phyloP scores from a whole-genome alignment of 2,888 invertebrate genomes.

The Auanema sp. region DNA sequence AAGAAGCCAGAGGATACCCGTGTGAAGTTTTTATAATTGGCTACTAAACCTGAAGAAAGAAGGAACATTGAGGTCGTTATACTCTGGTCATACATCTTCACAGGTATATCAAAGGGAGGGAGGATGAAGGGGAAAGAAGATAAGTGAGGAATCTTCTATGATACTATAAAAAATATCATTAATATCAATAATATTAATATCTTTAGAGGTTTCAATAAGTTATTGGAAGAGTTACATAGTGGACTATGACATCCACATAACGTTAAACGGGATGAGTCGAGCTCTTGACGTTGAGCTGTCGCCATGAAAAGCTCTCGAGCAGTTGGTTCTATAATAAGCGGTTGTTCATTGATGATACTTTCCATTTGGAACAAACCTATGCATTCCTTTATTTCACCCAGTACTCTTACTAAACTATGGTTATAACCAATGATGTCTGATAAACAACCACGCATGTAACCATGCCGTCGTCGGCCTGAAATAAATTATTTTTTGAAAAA shows the following conservation, averaged over 20 bases:
- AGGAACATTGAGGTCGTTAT: too few species aligned
- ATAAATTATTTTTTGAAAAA: not conserved
- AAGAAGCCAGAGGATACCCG: too few species aligned
- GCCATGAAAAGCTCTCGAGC: constrained; percentile 42
- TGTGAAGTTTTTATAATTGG: too few species aligned
- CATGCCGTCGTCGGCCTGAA: constrained; percentile 55
- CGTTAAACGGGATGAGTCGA: constrained; percentile 39
- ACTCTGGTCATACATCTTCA: too few species aligned
- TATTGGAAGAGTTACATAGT: constrained; percentile 38
- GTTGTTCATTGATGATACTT: not conserved
- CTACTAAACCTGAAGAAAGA: too few species aligned
- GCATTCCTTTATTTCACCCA: constrained; percentile 37
- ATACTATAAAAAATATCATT: too few species aligned
- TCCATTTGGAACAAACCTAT: constrained; percentile 30
- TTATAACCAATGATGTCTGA: constrained; percentile 55
- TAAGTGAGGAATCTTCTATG: too few species aligned
- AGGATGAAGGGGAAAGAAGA: too few species aligned
- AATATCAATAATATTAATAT: too few species aligned
- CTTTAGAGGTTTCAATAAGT: too few species aligned
- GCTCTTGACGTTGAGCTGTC: constrained; percentile 40
- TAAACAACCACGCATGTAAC: constrained; percentile 62
- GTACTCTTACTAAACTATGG: constrained; percentile 31
- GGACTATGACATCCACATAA: constrained; percentile 47
- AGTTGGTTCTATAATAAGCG: constrained; percentile 31
- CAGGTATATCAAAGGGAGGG: too few species aligned